Evolutionary conservation across 1,140 invertebrate genomes (phyloP).

Genomic region (Orchestia grillus): DNA sequence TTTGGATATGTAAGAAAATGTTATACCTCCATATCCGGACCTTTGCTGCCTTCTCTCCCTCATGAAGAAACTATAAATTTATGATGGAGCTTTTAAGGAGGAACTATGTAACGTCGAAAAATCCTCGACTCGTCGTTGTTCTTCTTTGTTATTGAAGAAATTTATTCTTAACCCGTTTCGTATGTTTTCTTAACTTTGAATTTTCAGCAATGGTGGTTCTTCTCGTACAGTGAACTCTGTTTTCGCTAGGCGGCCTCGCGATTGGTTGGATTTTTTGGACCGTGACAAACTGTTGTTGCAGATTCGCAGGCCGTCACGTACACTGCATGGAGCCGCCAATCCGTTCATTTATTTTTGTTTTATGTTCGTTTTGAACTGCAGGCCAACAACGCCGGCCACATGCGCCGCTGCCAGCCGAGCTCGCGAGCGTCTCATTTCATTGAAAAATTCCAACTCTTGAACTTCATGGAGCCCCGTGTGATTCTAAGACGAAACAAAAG

Average conservation of each 20-base stretch:
- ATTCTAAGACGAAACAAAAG: background rate
- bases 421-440: background rate
- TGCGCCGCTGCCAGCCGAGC: background rate
- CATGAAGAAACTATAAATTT: too few relatives aligned
- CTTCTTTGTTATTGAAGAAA: background rate
- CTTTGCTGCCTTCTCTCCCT: too few relatives aligned
- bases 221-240: constrained; percentile 21
- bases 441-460: background rate
- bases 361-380: constrained; percentile 13
- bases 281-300: constrained; percentile 29
- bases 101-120: too few relatives aligned
- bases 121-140: too few relatives aligned
- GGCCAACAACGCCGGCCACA: background rate
- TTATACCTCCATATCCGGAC: too few relatives aligned
- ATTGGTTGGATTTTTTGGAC: constrained; percentile 18
- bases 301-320: constrained; percentile 46
- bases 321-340: background rate
- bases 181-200: background rate
- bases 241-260: background rate
- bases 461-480: background rate
- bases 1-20: too few relatives aligned
- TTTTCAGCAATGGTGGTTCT: background rate
- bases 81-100: too few relatives aligned
- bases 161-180: background rate
- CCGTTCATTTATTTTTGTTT: constrained; percentile 11